Conservation (phyloP, 2,797 vertebrate genomes). For the Micropoecilia bifurca region DNA sequence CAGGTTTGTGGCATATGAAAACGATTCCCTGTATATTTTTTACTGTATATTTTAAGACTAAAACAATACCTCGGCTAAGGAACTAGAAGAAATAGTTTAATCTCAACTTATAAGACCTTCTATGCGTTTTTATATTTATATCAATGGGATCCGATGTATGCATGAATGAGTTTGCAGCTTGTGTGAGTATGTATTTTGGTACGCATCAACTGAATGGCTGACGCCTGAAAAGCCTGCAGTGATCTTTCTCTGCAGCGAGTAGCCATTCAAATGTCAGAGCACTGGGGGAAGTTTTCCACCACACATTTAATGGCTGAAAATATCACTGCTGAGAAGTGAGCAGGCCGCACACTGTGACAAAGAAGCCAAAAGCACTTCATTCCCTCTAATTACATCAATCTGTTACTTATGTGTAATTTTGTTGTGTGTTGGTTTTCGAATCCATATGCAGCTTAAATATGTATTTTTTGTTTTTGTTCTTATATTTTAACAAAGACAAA, state of each 20-base stretch:
- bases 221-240: conserved; percentile 22
- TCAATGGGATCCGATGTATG: background rate
- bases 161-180: background rate
- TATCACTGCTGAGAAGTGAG: conserved; percentile 36
- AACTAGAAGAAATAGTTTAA: background rate
- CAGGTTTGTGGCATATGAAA: background rate
- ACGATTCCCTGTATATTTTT: background rate
- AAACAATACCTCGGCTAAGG: background rate
- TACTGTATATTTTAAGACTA: background rate
- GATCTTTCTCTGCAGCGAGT: conserved; percentile 31
- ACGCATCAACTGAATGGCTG: conserved; percentile 23
- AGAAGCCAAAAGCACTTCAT: background rate
- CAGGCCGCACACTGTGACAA: conserved; percentile 9
- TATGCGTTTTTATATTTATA: background rate
- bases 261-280: conserved; percentile 59
- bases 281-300: conserved; percentile 32
- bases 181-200: conserved; percentile 23
- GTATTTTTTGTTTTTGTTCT: background rate
- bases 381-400: background rate
- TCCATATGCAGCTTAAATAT: background rate
- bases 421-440: background rate
- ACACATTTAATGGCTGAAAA: conserved; percentile 54
- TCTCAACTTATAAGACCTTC: background rate
- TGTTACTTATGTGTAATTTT: background rate
- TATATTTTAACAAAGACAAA: background rate